These are phyloP conservation scores for Drosophila tropicalis DNA, from an alignment of 1,140 invertebrate species.

Conservation along the genomic window DNA sequence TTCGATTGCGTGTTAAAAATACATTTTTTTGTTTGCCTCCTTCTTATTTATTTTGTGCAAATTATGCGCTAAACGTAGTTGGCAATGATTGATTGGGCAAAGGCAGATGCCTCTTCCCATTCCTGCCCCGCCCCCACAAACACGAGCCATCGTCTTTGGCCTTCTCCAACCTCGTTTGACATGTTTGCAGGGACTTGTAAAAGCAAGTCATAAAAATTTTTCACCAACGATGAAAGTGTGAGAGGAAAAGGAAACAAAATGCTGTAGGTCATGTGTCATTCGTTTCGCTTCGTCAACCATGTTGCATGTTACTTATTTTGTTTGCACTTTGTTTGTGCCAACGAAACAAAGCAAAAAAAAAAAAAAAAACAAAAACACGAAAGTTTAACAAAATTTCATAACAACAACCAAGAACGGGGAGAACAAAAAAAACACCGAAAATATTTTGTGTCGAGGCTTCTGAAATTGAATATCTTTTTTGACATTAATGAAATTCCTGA, in stretches of 20 bases:
- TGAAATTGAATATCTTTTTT: constrained; percentile 21
- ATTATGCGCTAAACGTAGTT: constrained; percentile 23
- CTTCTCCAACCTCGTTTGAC: neutral
- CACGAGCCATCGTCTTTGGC: too few relatives aligned
- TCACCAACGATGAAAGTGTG: neutral
- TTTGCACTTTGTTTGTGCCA: constrained; percentile 20
- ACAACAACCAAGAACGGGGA: neutral
- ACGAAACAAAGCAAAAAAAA: neutral
- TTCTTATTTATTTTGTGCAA: constrained; percentile 21
- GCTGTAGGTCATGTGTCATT: constrained; percentile 26
- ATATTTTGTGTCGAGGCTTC: constrained; percentile 19
- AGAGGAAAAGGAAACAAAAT: neutral
- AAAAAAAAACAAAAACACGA: neutral
- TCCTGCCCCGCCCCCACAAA: neutral
- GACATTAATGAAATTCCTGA: constrained; percentile 24
- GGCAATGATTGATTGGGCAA: constrained; percentile 20
- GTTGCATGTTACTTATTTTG: constrained; percentile 21
- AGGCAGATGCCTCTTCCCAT: neutral
- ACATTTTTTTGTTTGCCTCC: constrained; percentile 13
- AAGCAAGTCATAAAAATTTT: constrained; percentile 22
- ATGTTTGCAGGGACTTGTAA: constrained; percentile 6
- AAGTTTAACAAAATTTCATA: constrained; percentile 21
- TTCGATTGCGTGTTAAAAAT: constrained; percentile 5
- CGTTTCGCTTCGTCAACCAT: constrained; percentile 15
- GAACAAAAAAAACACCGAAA: neutral